Conservation (phyloP, 92 coral and sea anemone species). For the Epizoanthus stellaris region DNA sequence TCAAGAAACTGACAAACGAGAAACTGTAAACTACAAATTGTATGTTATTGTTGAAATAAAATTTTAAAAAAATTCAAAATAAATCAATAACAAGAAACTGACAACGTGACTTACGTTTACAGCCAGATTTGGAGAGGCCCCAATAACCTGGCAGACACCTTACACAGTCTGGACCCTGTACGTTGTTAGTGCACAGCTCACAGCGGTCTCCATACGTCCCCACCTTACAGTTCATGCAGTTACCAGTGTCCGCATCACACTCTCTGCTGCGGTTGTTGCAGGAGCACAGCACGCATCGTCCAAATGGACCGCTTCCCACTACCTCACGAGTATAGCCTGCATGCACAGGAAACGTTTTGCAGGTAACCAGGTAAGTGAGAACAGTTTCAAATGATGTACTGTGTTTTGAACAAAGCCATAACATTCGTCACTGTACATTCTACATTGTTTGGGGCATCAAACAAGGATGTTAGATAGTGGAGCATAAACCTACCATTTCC, state of each 20-base stretch:
- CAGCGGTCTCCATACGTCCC: conserved; percentile 90
- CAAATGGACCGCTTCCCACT: conserved; percentile 63
- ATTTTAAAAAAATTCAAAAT: too few relatives aligned
- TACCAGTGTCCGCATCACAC: conserved; percentile 84
- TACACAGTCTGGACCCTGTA: conserved; percentile 80
- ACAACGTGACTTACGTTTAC: conserved; percentile 64
- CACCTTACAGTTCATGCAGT: conserved; percentile 79
- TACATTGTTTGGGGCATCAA: too few relatives aligned
- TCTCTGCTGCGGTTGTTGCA: conserved; percentile 81
- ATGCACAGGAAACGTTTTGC: neutral
- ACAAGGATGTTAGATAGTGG: too few relatives aligned
- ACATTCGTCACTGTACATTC: too few relatives aligned
- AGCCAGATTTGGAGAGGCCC: conserved; percentile 81
- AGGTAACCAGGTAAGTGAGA: too few relatives aligned
- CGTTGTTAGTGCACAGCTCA: conserved; percentile 80
- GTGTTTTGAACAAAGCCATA: too few relatives aligned
- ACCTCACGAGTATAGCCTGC: conserved; percentile 89
- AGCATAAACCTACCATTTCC: too few relatives aligned
- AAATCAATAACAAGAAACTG: too few relatives aligned
- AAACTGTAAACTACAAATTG: too few relatives aligned
- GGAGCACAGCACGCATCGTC: conserved; percentile 82
- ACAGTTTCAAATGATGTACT: too few relatives aligned
- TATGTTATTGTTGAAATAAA: too few relatives aligned
- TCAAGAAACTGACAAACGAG: too few relatives aligned
- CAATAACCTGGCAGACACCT: conserved; percentile 81